Evolutionary conservation across 2,797 vertebrate genomes (phyloP).

Genomic region (Caiman crocodilus): DNA sequence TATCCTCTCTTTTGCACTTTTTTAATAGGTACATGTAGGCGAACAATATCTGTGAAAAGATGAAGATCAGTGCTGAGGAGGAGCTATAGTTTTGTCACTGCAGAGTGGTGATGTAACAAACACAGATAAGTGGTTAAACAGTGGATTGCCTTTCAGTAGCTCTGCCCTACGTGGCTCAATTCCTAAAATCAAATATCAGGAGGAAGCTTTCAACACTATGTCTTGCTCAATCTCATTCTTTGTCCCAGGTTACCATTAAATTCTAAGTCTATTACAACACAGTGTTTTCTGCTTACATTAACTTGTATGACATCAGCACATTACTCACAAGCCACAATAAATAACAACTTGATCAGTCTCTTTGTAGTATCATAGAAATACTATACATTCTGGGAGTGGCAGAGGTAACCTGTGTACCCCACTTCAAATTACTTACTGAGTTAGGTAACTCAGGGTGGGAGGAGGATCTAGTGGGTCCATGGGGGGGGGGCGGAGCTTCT

Average conservation of each 20-base stretch:
- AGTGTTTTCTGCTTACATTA: too few relatives aligned
- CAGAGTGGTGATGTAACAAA: neutral
- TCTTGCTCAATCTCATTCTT: neutral
- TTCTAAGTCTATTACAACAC: too few relatives aligned
- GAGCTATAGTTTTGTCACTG: neutral
- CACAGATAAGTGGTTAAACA: neutral
- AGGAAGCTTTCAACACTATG: neutral
- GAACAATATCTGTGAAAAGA: neutral
- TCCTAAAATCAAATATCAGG: neutral
- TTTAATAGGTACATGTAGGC: neutral
- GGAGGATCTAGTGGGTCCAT: too few relatives aligned
- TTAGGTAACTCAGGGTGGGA: too few relatives aligned
- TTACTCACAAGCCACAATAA: neutral
- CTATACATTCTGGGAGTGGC: too few relatives aligned
- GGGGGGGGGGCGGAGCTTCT: too few relatives aligned
- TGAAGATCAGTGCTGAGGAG: neutral
- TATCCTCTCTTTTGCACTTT: neutral
- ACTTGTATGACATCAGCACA: neutral
- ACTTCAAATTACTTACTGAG: too few relatives aligned
- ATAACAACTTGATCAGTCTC: too few relatives aligned
- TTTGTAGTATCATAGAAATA: too few relatives aligned
- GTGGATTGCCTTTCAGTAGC: neutral
- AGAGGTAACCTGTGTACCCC: too few relatives aligned
- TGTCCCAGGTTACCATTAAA: too few relatives aligned
- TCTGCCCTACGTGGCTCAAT: slow-evolving; percentile 13